phyloP scores from a whole-genome alignment of 2,888 invertebrate genomes.

The Synanthedon tipuliformis region DNA sequence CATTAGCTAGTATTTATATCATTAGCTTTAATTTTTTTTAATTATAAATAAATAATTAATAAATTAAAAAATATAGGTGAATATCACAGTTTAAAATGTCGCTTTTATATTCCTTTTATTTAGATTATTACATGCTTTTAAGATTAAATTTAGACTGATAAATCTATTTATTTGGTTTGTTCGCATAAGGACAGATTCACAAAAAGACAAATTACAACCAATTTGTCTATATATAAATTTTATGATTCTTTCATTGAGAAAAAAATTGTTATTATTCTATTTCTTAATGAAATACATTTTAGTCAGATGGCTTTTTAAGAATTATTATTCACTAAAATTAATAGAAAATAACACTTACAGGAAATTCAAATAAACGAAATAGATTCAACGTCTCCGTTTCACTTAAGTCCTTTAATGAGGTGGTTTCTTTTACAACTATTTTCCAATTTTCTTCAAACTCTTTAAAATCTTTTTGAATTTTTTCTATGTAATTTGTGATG shows the following conservation, averaged over 20 bases:
- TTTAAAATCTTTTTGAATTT: constrained; percentile 32
- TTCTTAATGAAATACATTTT: too few species aligned
- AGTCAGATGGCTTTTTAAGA: too few species aligned
- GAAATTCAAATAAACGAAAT: constrained; percentile 67
- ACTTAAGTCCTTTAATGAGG: constrained; percentile 47
- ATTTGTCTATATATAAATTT: too few species aligned
- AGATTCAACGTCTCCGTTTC: constrained; percentile 53
- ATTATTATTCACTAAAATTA: background rate
- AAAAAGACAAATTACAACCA: background rate
- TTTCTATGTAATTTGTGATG: constrained; percentile 37
- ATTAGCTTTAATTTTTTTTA: too few species aligned
- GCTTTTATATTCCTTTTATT: too few species aligned
- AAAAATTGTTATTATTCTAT: too few species aligned
- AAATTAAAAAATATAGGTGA: too few species aligned
- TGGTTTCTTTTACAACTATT: constrained; percentile 44
- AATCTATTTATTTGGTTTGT: background rate
- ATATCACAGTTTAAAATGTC: too few species aligned
- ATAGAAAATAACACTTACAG: constrained; percentile 42
- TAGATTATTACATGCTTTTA: too few species aligned
- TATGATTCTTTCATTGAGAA: too few species aligned
- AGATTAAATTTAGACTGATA: background rate
- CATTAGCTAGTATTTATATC: too few species aligned
- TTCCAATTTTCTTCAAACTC: constrained; percentile 61
- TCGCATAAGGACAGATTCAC: background rate
- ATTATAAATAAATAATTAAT: too few species aligned